phyloP scores from a whole-genome alignment of 2,797 vertebrate species.

The Mormyrops boulengeri region DNA sequence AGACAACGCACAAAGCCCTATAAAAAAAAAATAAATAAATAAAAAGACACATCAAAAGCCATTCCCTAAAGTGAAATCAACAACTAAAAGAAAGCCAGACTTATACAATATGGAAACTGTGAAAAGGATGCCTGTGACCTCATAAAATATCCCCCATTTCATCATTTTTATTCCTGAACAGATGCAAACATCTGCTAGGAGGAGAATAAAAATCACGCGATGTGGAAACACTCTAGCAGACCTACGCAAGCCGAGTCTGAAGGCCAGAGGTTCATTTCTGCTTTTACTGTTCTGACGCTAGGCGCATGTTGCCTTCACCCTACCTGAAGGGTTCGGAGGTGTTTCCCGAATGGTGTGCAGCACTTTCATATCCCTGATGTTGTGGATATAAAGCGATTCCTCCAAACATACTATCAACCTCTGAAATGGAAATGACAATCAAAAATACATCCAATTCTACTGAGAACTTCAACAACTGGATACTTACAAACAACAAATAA shows the following conservation, averaged over 20 bases:
- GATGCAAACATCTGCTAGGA: neutral
- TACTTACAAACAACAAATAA: neutral
- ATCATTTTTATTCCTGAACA: slow-evolving; percentile 3
- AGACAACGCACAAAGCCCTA: slow-evolving; percentile 89
- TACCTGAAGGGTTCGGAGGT: slow-evolving; percentile 95
- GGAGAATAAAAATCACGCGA: neutral
- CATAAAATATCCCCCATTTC: neutral
- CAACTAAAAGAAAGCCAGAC: neutral
- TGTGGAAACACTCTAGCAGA: neutral
- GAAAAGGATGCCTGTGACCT: neutral
- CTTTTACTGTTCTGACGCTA: neutral
- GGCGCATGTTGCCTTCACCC: neutral
- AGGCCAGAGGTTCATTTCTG: neutral
- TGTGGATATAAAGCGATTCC: slow-evolving; percentile 97
- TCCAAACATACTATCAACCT: slow-evolving; percentile 97
- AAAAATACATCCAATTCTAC: neutral
- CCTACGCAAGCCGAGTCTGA: neutral
- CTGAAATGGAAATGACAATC: slow-evolving; percentile 47
- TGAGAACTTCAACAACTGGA: neutral
- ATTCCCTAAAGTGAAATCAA: neutral
- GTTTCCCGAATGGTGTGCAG: slow-evolving; percentile 97
- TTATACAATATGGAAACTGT: neutral
- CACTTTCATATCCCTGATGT: slow-evolving; percentile 99
- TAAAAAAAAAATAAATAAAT: neutral
- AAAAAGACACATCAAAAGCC: neutral